These are phyloP conservation scores for Arizona elegans DNA, from an alignment of 2,113 vertebrate species.

Conservation along the genomic window DNA sequence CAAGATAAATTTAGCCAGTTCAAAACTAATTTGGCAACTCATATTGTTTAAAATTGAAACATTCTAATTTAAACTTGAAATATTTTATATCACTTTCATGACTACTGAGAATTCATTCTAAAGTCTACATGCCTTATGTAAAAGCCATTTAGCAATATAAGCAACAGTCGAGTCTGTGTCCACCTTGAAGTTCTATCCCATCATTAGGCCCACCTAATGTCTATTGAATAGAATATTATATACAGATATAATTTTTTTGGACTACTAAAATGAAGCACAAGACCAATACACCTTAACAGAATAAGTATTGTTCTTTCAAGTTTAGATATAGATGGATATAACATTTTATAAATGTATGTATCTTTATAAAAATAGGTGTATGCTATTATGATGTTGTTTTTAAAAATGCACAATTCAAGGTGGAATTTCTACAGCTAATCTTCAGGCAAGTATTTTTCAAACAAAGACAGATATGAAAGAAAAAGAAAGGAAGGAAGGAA, in stretches of 20 bases:
- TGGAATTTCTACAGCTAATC: not conserved
- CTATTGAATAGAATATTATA: not conserved
- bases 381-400: not conserved
- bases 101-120: not conserved
- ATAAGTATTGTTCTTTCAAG: not conserved
- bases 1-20: not conserved
- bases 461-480: not conserved
- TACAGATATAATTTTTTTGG: not conserved
- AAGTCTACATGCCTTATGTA: not conserved
- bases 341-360: not conserved
- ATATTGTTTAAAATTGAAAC: not conserved
- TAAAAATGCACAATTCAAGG: not conserved
- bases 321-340: not conserved
- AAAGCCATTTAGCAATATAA: not conserved
- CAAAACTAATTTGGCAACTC: not conserved
- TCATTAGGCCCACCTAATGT: not conserved
- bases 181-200: not conserved
- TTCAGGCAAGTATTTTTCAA: not conserved
- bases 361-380: not conserved
- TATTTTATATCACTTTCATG: not conserved
- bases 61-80: not conserved
- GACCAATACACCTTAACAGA: not conserved
- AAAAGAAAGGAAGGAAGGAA: not conserved
- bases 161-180: not conserved
- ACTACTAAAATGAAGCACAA: not conserved